A percentile compares a stretch with the other conserved stretches of the same genome.
phyloP scores from a whole-genome alignment of 2,113 vertebrate genomes.

The Calcarius ornatus region DNA sequence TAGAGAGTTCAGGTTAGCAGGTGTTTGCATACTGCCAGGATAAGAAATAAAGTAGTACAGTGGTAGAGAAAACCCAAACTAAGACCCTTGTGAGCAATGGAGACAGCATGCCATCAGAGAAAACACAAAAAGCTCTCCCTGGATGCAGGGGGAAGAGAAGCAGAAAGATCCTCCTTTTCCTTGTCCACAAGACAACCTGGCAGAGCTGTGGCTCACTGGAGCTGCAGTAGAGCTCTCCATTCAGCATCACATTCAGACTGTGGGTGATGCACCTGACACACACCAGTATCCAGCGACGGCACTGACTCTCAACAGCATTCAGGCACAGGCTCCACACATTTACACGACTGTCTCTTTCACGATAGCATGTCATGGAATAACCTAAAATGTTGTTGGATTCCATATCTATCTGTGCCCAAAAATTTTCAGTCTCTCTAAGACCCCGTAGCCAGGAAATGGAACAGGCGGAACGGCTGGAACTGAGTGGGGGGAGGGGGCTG shows the following conservation, averaged over 20 bases:
- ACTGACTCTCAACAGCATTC: background rate
- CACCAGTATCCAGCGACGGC: background rate
- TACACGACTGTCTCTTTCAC: background rate
- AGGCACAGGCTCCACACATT: background rate
- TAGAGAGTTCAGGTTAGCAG: fast-evolving
- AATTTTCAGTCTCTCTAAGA: background rate
- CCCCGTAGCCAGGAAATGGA: background rate
- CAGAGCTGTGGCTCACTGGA: background rate
- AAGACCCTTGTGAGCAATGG: background rate
- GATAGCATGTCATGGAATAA: background rate
- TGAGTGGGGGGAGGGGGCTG: background rate
- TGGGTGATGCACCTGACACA: background rate
- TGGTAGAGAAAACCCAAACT: background rate
- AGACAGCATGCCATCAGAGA: background rate
- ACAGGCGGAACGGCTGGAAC: background rate
- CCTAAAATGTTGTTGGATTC: background rate
- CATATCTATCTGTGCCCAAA: background rate
- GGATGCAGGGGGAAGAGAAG: background rate
- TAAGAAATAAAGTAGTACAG: background rate
- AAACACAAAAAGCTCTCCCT: background rate
- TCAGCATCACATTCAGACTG: background rate
- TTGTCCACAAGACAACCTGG: background rate
- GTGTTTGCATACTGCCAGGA: background rate
- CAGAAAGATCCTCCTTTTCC: background rate
- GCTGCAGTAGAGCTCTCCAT: background rate